A percentile compares a stretch with the other conserved stretches of the same genome.
Conservation (phyloP, 2,888 invertebrate species). For the Halocaridina rubra region DNA sequence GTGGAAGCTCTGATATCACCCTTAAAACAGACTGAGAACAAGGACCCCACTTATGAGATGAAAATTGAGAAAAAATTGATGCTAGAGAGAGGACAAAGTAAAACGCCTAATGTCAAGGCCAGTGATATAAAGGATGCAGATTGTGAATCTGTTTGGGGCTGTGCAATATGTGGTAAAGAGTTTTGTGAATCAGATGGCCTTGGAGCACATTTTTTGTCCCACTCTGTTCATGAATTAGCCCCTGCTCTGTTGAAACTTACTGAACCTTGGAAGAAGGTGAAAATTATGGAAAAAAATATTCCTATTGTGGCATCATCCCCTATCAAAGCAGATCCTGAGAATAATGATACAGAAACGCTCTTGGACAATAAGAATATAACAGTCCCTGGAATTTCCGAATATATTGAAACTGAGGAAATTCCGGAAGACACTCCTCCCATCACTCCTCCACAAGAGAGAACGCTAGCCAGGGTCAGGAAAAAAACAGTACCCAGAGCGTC, state of each 20-base stretch:
- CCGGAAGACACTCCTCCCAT: constrained; percentile 46
- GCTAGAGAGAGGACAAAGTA: not conserved
- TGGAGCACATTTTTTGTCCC: constrained; percentile 12
- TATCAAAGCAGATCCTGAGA: not conserved
- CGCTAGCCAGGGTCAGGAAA: not conserved
- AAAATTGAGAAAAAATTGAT: constrained; percentile 34
- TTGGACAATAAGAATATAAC: constrained; percentile 2
- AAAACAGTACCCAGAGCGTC: constrained; percentile 18
- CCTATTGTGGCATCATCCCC: not conserved
- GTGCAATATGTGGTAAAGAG: constrained; percentile 34
- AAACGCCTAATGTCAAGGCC: not conserved
- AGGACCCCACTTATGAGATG: constrained; percentile 30
- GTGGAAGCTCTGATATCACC: constrained; percentile 48
- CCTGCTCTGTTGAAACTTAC: constrained; percentile 33
- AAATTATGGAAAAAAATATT: not conserved
- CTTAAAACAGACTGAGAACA: constrained; percentile 3
- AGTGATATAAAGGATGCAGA: not conserved
- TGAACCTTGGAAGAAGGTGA: constrained; percentile 18
- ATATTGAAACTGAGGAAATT: constrained; percentile 17
- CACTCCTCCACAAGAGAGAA: constrained; percentile 36
- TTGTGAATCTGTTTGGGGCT: constrained; percentile 15
- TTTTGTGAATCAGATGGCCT: constrained; percentile 21
- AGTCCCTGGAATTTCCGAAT: not conserved
- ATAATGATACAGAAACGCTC: not conserved
- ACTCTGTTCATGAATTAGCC: constrained; percentile 39